These are phyloP conservation scores for Oscheius onirici DNA, from an alignment of 2,888 invertebrate genomes.

Conservation along the genomic window DNA sequence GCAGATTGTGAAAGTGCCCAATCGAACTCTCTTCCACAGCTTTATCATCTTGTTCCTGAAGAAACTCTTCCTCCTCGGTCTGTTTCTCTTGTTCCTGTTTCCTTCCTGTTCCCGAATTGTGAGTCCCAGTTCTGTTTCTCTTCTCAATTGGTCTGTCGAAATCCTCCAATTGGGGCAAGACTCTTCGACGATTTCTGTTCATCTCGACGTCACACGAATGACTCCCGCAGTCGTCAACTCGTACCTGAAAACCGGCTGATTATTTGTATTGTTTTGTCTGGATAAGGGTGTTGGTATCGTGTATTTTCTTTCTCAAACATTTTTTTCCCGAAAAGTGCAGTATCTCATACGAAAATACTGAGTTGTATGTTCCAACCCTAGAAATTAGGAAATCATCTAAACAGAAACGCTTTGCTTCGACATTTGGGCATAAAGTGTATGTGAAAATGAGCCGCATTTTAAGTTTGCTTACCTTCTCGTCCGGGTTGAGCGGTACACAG, in stretches of 20 bases:
- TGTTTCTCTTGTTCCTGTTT: not conserved
- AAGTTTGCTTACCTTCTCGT: slow-evolving; percentile 31
- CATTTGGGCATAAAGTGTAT: no score
- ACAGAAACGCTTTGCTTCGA: no score
- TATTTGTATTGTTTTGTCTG: no score
- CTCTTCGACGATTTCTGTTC: not conserved
- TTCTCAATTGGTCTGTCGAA: slow-evolving; percentile 31
- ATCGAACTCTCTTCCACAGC: slow-evolving; percentile 6
- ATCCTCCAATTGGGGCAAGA: slow-evolving; percentile 23
- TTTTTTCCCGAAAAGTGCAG: not conserved
- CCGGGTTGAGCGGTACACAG: slow-evolving; percentile 17
- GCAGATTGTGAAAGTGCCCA: not conserved
- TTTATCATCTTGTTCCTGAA: not conserved
- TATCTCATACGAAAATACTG: no score
- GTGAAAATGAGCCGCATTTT: no score
- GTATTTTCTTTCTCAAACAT: not conserved
- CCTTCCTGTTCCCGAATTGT: not conserved
- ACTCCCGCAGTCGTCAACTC: slow-evolving; percentile 9
- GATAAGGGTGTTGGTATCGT: no score
- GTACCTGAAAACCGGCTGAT: slow-evolving; percentile 23
- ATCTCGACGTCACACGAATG: slow-evolving; percentile 18
- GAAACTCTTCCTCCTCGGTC: not conserved
- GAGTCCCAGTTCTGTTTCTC: not conserved
- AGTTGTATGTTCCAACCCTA: no score
- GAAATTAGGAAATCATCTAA: no score